Evolutionary conservation across 2,888 invertebrate genomes (phyloP), one percentile per base, ranked within the genome.

Genomic region (Syritta pipiens): DNA sequence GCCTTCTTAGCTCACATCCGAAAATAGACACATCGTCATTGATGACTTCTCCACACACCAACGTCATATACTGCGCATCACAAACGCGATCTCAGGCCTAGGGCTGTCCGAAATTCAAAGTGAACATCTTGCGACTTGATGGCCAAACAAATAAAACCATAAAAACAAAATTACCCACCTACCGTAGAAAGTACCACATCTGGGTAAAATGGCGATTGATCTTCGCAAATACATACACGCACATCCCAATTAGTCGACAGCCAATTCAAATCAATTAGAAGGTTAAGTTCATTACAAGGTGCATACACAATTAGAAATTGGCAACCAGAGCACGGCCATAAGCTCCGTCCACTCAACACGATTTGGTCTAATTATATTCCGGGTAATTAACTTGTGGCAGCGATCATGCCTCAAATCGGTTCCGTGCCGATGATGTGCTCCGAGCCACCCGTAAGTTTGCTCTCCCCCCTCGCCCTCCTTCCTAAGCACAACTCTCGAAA

Each of bases 211-310:
- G n/a, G n/a, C n/a, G n/a, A n/a, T n/a, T n/a, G n/a, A n/a, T n/a
- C n/a, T n/a, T n/a, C n/a, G n/a, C n/a, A n/a, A n/a, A n/a, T n/a
- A n/a, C n/a, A n/a, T n/a, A n/a, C n/a, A n/a, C n/a, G n/a, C n/a
- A n/a, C n/a, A n/a, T n/a, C n/a, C n/a, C n/a, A n/a, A 37, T 9
- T 37, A 7, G 7, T 6, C 17, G 37, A 37, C 9, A 53, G 37
- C 48, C 71, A 55, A 62, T 55, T 22, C 53, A 12, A 51, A 63
- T 53, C 71, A 40, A 71, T 71, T 55, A 53, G 65, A 77, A 77
- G 77, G 77, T 71, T 77, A 71, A 77, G 77, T 77, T 77, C 77
- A 77, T 24, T 60, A 53, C 65, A 71, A 71, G 71, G 48, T 55
- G 26, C 44, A 42, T 46, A 40, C 40, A 53, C 42, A 65, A 48